These are phyloP conservation scores for Metopolophium dirhodum DNA, from an alignment of 1,140 invertebrate genomes.

Conservation along the genomic window DNA sequence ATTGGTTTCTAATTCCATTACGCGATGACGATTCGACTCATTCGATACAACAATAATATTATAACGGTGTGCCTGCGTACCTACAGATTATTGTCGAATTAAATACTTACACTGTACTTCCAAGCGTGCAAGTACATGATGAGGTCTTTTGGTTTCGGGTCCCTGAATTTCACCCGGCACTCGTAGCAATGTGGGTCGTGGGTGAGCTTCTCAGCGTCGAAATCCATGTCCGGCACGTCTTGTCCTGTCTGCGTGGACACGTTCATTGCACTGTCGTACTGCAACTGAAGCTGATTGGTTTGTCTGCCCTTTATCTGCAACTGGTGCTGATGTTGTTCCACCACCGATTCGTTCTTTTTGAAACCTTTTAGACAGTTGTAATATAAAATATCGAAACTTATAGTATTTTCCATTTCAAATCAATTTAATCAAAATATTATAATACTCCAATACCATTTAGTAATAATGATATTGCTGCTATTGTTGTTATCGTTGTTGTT, in stretches of 20 bases:
- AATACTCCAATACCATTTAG: no score
- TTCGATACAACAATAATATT: not conserved
- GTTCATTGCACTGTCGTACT: slow-evolving; percentile 68
- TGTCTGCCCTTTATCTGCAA: not conserved
- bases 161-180: slow-evolving; percentile 87
- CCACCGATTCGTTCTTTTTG: not conserved
- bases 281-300: slow-evolving; percentile 37
- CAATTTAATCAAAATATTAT: no score
- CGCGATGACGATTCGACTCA: not conserved
- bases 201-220: slow-evolving; percentile 77
- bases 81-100: not conserved
- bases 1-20: not conserved
- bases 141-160: slow-evolving; percentile 87
- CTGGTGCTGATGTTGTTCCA: not conserved
- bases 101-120: slow-evolving; percentile 61
- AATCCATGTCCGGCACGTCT: slow-evolving; percentile 72
- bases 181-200: slow-evolving; percentile 89
- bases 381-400: not conserved
- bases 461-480: no score
- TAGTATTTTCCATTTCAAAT: no score
- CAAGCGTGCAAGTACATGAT: slow-evolving; percentile 96
- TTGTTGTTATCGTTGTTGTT: no score
- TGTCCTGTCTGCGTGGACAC: slow-evolving; percentile 84
- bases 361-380: not conserved
- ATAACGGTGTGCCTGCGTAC: not conserved